Evolutionary conservation across 2,113 vertebrate genomes (phyloP).

Genomic region (Pomatostomus ruficeps): DNA sequence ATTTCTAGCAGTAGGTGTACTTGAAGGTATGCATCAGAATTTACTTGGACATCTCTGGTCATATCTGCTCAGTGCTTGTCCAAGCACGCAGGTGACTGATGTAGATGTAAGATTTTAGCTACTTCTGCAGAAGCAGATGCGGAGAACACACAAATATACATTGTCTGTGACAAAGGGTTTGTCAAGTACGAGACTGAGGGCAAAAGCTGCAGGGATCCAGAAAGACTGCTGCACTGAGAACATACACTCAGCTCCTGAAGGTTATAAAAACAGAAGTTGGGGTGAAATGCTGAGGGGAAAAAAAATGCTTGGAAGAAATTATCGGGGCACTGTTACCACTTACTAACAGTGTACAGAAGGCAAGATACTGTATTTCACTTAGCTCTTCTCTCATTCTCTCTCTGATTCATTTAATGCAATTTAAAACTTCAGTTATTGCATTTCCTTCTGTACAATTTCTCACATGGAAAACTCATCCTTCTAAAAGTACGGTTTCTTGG

Average conservation of each 20-base stretch:
- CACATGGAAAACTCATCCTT: not conserved
- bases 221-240: not conserved
- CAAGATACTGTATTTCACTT: not conserved
- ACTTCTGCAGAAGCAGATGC: not conserved
- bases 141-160: rapidly evolving
- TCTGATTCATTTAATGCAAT: not conserved
- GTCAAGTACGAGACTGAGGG: not conserved
- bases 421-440: not conserved
- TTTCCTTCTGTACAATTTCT: not conserved
- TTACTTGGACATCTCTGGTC: not conserved
- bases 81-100: not conserved
- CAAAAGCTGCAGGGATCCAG: not conserved
- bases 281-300: not conserved
- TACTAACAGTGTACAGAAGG: not conserved
- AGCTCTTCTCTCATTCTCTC: not conserved
- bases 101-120: not conserved
- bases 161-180: not conserved
- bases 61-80: not conserved
- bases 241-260: not conserved
- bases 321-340: not conserved
- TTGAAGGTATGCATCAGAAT: slow-evolving; percentile 84
- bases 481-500: not conserved
- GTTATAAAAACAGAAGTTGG: not conserved
- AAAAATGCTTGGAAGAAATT: not conserved
- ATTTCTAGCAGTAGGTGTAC: slow-evolving; percentile 92